Evolutionary conservation across 1,140 invertebrate species (phyloP), one percentile per base, ranked within the genome.

Genomic region (Tetragonula clypearis): DNA sequence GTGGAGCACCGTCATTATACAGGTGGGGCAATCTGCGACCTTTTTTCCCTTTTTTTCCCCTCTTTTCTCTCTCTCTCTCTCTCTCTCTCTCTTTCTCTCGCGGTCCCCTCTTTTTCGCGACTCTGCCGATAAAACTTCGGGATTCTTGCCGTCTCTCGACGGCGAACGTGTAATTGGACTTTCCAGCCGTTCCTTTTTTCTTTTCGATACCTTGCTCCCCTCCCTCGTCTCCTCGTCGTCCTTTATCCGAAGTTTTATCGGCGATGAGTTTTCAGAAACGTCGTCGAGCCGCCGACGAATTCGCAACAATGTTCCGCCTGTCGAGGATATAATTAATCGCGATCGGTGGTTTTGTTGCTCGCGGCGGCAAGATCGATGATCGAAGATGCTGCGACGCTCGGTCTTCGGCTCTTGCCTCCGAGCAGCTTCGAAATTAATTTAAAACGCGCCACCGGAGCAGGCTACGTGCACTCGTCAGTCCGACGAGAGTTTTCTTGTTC

Each of bases 1-100:
- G 80, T 65, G 23, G 76, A 21, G 58, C 89, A 86, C 80, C 86
- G 88, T 87, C 89, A 90, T 90, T 90, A 90, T 86, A 89, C 88
- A 87, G 77, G 82, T 81, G 81, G 6, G 41, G 88, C 82, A 83
- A 89, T 87, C 65, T 60, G 73, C 75, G 71, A 85, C 79, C 87
- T 72, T 83, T 65, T 66, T 66, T 58, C 19, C 17, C 19, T 35
- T 66, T 26, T 26, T 15, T 66, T 26, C 26, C n/a, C 15, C 17
- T 26, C 0, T 15, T 26, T 17, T 6, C 82, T 21, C 17, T 58
- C 85, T 90, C 79, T 66, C 78, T 8, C 11, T 35, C 30, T 35
- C 2, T 35, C 2, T 35, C 30, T 35, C 30, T 35, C 30, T 35
- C n/a, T n/a, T n/a, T n/a, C n/a, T n/a, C 35, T 35, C 81, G 79